A percentile compares a stretch with the other conserved stretches of the same genome.
These are phyloP conservation scores for Serrognathus titanus DNA, from an alignment of 2,888 invertebrate species.

Conservation along the genomic window DNA sequence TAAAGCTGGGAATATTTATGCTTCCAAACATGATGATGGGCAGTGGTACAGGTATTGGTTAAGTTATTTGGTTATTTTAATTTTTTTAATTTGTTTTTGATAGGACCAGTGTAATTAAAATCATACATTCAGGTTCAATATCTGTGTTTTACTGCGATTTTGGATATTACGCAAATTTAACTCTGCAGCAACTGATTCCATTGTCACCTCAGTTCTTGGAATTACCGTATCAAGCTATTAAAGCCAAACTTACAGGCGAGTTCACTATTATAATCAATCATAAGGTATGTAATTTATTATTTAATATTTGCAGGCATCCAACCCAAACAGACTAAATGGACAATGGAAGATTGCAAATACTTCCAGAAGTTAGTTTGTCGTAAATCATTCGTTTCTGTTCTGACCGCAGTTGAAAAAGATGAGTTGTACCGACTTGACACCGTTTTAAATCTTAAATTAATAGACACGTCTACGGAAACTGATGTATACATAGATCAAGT, in stretches of 20 bases:
- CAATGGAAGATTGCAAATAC: slow-evolving; percentile 67
- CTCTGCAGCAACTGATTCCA: slow-evolving; percentile 55
- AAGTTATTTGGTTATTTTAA: not conserved
- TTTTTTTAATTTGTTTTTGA: slow-evolving; percentile 24
- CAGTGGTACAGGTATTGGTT: slow-evolving; percentile 66
- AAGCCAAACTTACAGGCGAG: slow-evolving; percentile 61
- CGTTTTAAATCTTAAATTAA: slow-evolving; percentile 63
- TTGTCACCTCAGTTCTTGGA: slow-evolving; percentile 55
- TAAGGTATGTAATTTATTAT: not conserved
- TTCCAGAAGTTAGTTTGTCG: slow-evolving; percentile 71
- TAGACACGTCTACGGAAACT: slow-evolving; percentile 66
- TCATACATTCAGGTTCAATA: slow-evolving; percentile 54
- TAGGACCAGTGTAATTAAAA: slow-evolving; percentile 56
- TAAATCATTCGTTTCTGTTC: slow-evolving; percentile 65
- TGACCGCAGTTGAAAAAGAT: slow-evolving; percentile 62
- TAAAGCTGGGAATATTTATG: slow-evolving; percentile 62
- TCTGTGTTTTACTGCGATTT: slow-evolving; percentile 64
- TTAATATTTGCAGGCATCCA: slow-evolving; percentile 48
- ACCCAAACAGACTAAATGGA: slow-evolving; percentile 59
- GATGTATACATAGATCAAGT: slow-evolving; percentile 66
- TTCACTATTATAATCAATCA: not conserved
- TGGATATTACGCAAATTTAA: slow-evolving; percentile 59
- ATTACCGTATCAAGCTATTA: slow-evolving; percentile 64
- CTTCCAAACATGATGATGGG: slow-evolving; percentile 64
- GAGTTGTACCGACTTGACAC: slow-evolving; percentile 59